Conservation (phyloP, 2,113 vertebrate species). For the Aptenodytes patagonicus region DNA sequence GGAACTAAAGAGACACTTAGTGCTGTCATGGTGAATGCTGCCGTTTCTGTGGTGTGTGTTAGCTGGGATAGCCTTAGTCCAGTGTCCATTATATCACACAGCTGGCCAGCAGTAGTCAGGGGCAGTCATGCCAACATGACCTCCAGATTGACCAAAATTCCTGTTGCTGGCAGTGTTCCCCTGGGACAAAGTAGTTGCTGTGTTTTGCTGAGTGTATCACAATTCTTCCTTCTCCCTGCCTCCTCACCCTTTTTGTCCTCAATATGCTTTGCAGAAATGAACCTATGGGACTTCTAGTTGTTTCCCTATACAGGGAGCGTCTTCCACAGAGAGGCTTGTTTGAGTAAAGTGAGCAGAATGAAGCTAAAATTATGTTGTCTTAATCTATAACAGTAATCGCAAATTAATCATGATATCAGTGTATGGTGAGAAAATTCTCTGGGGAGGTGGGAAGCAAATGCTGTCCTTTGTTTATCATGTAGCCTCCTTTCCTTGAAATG, state of each 20-base stretch:
- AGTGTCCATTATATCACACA: not conserved
- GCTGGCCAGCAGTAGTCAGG: not conserved
- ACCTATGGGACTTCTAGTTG: rapidly evolving
- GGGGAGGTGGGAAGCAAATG: not conserved
- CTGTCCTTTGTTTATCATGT: not conserved
- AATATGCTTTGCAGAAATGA: not conserved
- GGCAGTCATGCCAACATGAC: not conserved
- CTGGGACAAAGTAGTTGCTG: not conserved
- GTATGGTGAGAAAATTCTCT: not conserved
- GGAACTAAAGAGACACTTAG: not conserved
- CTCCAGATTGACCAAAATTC: not conserved
- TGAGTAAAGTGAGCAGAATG: not conserved
- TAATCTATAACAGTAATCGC: not conserved
- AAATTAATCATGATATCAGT: not conserved
- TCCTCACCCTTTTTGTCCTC: not conserved
- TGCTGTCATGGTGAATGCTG: not conserved
- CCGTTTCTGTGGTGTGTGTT: not conserved
- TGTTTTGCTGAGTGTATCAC: not conserved
- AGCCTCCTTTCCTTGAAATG: not conserved
- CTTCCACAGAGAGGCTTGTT: not conserved
- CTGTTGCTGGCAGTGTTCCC: not conserved
- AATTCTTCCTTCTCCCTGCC: not conserved
- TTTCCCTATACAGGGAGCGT: not conserved
- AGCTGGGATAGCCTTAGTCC: not conserved
- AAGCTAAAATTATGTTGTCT: not conserved